phyloP scores from a whole-genome alignment of 92 coral and sea anemone genomes.

The Pocillopora meandrina region DNA sequence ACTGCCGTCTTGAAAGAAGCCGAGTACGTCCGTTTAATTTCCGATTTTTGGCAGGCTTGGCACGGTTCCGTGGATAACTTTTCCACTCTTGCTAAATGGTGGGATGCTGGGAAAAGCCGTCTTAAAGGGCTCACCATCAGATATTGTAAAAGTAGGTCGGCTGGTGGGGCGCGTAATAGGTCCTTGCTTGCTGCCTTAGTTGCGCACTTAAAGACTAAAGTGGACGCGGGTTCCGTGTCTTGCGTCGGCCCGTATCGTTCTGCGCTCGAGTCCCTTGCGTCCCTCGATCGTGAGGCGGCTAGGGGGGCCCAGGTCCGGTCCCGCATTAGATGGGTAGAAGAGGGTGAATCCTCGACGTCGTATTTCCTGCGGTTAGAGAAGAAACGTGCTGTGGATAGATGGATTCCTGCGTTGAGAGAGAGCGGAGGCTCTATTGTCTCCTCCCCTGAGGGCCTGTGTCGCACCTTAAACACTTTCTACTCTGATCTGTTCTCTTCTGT shows the following conservation, averaged over 20 bases:
- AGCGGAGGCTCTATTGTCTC: too few species aligned
- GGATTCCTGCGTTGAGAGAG: slow-evolving; percentile 8
- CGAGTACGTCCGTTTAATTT: too few species aligned
- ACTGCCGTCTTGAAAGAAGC: too few species aligned
- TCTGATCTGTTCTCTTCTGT: not conserved
- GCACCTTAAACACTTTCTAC: slow-evolving; percentile 25
- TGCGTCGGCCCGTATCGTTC: too few species aligned
- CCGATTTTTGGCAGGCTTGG: slow-evolving; percentile 8
- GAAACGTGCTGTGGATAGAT: not conserved
- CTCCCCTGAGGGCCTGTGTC: not conserved
- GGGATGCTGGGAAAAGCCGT: slow-evolving; percentile 51
- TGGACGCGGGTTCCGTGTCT: slow-evolving; percentile 8
- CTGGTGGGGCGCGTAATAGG: too few species aligned
- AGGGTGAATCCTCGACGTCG: slow-evolving; percentile 35
- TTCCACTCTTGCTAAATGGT: slow-evolving; percentile 25
- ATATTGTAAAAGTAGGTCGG: not conserved
- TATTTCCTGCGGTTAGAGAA: slow-evolving; percentile 17
- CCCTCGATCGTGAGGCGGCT: too few species aligned
- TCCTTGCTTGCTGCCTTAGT: not conserved
- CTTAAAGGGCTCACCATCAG: slow-evolving; percentile 8
- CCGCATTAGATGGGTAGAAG: slow-evolving; percentile 37
- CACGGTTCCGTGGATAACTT: not conserved
- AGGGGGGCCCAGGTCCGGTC: not conserved
- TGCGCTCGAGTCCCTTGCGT: too few species aligned
- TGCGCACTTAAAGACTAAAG: not conserved